Percentiles rank a stretch among this genome's conserved stretches.
phyloP scores from a whole-genome alignment of 2,888 invertebrate genomes.

The Mycalesis mineus region DNA sequence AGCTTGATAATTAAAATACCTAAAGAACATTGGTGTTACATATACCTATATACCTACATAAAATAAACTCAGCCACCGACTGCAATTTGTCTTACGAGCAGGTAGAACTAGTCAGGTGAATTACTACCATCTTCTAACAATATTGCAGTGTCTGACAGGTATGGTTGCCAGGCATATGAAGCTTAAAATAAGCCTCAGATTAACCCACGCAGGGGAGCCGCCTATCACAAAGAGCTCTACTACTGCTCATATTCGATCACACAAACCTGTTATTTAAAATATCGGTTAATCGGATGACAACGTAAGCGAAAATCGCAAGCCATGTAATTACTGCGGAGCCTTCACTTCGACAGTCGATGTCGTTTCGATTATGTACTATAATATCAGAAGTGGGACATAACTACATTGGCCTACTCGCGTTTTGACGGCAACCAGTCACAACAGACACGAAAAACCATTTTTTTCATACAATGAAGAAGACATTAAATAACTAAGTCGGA shows the following conservation, averaged over 20 bases:
- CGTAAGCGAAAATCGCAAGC: constrained; percentile 38
- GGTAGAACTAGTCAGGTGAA: no score
- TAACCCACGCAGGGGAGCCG: no score
- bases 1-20: no score
- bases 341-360: constrained; percentile 50
- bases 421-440: constrained; percentile 40
- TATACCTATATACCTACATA: no score
- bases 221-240: no score
- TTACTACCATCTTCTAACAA: no score
- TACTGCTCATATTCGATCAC: neutral
- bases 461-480: neutral
- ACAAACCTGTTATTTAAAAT: constrained; percentile 1
- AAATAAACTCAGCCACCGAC: no score
- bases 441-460: constrained; percentile 22
- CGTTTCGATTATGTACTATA: constrained; percentile 45
- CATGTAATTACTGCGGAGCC: constrained; percentile 49
- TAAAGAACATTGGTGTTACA: no score
- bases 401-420: constrained; percentile 62
- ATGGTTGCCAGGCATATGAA: no score
- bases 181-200: no score
- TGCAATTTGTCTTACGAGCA: no score
- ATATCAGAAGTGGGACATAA: constrained; percentile 65
- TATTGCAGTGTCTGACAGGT: no score
- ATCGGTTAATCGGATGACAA: neutral
- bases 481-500: neutral